Evolutionary conservation across 2,888 invertebrate species (phyloP).

Genomic region (Dolomedes plantarius): DNA sequence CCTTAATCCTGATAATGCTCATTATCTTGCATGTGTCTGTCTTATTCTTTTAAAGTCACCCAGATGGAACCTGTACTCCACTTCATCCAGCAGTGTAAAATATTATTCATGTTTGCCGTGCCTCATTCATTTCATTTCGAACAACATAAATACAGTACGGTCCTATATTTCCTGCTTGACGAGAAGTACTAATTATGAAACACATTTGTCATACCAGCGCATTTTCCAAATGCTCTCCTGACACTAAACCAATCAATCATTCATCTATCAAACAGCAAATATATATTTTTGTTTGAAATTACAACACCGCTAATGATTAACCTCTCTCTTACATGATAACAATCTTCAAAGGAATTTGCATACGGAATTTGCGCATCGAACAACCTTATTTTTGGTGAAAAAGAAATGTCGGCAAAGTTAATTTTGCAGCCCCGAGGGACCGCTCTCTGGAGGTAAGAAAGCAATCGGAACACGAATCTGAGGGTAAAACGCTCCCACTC

Average conservation of each 20-base stretch:
- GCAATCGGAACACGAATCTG: no score
- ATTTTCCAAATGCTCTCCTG: neutral
- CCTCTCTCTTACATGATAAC: neutral
- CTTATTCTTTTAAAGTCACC: no score
- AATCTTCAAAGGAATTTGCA: neutral
- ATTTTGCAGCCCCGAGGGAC: neutral
- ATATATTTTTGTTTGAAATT: neutral
- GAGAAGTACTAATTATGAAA: neutral
- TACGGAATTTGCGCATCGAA: neutral
- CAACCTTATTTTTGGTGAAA: neutral
- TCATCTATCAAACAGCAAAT: neutral
- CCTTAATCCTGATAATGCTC: no score
- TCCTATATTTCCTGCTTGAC: neutral
- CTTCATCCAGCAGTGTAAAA: neutral
- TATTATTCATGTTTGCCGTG: neutral
- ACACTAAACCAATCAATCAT: neutral
- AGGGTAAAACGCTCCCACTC: no score
- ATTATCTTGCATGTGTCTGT: no score
- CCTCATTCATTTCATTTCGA: neutral
- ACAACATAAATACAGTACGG: neutral
- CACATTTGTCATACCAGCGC: neutral
- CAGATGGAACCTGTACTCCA: no score
- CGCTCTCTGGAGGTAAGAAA: neutral
- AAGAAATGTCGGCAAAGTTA: neutral
- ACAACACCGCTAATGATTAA: neutral